Conservation (phyloP, 2,797 vertebrate species). For the Clamator glandarius region DNA sequence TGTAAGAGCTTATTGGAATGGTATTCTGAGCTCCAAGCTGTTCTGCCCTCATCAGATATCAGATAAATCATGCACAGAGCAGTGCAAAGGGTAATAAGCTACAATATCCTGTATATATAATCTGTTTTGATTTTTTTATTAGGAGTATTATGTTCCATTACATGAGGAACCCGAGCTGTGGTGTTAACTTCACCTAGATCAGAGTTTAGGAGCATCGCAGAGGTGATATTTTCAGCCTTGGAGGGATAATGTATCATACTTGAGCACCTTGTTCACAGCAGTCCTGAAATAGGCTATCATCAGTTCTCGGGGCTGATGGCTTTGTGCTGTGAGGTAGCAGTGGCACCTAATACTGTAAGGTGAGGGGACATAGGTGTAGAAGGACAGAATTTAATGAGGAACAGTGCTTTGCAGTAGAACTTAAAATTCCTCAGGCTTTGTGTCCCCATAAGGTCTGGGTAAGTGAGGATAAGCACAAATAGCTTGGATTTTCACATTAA, state of each 20-base stretch:
- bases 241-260: conserved; percentile 64
- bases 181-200: conserved; percentile 53
- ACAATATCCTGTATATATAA: neutral
- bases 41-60: neutral
- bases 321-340: conserved; percentile 49
- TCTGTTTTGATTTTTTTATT: conserved; percentile 23
- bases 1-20: neutral
- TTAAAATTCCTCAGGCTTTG: neutral
- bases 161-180: neutral
- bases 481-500: neutral
- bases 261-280: conserved; percentile 70
- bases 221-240: conserved; percentile 62
- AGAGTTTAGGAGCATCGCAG: conserved; percentile 15
- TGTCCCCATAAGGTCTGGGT: neutral
- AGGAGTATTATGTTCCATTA: neutral
- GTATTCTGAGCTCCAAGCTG: neutral
- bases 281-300: conserved; percentile 62
- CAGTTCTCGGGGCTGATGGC: conserved; percentile 38
- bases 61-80: neutral
- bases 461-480: neutral
- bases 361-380: neutral
- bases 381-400: conserved; percentile 54
- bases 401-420: neutral
- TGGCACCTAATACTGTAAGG: conserved; percentile 2
- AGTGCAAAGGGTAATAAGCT: neutral